Base-by-base conservation (phyloP, 2,797 vertebrate species). In the Myotis findleyi region DNA sequence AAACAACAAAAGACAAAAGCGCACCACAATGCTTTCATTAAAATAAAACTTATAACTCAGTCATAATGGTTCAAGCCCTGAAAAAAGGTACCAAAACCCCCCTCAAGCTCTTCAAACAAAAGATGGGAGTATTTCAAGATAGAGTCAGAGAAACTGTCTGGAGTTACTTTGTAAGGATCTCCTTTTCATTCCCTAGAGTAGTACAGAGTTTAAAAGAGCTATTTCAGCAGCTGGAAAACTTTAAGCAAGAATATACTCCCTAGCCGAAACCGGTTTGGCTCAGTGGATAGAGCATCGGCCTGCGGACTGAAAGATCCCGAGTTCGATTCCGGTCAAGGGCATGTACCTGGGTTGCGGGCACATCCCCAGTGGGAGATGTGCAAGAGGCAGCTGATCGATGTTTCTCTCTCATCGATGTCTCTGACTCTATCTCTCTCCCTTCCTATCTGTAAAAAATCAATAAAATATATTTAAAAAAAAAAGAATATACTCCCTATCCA, bases 21-120 rank as follows among this genome's bases (percentile, higher is more conserved):
- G 4, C 33, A 53, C 41, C 9, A 0, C 7, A 59, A 3, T 27
- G 27, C 4, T 81, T 86, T 68, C 47, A 33, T 47, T 69, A 44
- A 95, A 68, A 55, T 7, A 95, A 76, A 91, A 84, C 79, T 73
- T 62, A 16, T 30, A 90, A 27, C 41, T 90, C 66, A 57, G 3
- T 36, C 80, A 53, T 5, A 77, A 75, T 36, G 13, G 25, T 79
- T 68, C 57, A 72, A 41, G 6, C 27, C 20, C 47, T 33, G 44
- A 16, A 68, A 71, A n/a, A 21, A n/a, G 12, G 27, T 13, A 86
- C 3, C 25, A 11, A 53, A 59, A 69, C 7, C 2, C 30, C 76
- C 14, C 5, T 17, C 33, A 21, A 73, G 44, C 16, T 89, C 47
- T 91, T 73, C 71, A 94, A 77, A 79, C 47, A 80, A 87, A 9